Conservation (phyloP, 2,113 vertebrate species). For the Morone saxatilis region DNA sequence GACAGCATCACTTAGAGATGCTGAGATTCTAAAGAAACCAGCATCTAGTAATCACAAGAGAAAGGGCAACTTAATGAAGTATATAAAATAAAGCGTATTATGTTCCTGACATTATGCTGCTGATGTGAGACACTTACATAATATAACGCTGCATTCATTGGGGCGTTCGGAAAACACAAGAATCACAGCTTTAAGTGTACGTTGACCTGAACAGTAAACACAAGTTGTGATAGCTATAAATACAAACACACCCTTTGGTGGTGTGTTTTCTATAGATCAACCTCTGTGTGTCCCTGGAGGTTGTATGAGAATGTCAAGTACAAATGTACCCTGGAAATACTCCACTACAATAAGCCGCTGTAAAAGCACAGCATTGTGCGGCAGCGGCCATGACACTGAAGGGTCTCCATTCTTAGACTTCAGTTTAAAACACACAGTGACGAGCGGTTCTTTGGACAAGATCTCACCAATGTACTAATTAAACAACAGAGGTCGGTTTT, state of each 20-base stretch:
- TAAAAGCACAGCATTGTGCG: neutral
- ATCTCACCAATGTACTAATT: slow-evolving; percentile 23
- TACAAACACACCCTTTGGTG: neutral
- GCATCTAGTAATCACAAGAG: too few species aligned
- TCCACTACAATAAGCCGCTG: neutral
- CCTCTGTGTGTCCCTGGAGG: neutral
- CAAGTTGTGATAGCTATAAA: too few species aligned
- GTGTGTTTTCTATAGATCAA: neutral
- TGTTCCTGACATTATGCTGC: too few species aligned
- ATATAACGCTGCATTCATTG: too few species aligned
- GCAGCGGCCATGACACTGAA: neutral
- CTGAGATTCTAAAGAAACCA: too few species aligned
- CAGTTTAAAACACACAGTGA: slow-evolving; percentile 10
- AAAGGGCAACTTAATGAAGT: too few species aligned
- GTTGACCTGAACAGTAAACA: too few species aligned
- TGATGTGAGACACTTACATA: too few species aligned
- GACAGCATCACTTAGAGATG: too few species aligned
- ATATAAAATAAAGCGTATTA: too few species aligned
- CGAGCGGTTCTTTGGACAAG: slow-evolving; percentile 20
- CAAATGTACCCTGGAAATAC: neutral
- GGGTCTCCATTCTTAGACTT: neutral
- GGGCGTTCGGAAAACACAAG: too few species aligned
- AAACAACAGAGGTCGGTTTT: slow-evolving; percentile 39
- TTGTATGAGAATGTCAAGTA: neutral
- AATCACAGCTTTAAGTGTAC: too few species aligned